Base-by-base conservation (phyloP, 2,113 vertebrate genomes). In the Corapipo altera region DNA sequence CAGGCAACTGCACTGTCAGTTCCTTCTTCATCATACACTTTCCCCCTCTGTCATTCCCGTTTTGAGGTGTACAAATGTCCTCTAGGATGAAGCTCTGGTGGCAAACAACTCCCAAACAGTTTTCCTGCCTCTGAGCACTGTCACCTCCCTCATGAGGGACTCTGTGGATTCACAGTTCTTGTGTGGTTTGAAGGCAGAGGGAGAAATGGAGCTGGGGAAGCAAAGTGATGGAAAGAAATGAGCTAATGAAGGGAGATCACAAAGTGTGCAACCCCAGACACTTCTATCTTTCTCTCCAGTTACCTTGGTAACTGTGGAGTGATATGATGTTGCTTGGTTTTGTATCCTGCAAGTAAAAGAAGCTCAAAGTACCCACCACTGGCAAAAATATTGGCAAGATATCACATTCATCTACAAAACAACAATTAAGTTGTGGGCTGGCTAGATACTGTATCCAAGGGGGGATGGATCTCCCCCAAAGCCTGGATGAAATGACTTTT, bases 171-270 rank as follows among this genome's bases (percentile, higher is more conserved):
- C 0, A 1, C 44, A 16, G 52, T 37, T 85, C 80, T 73, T 48
- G 44, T 48, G 70, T 67, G 70, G 66, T 74, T 93, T 91, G 37
- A 15, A 41, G 52, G 87, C 58, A 79, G 76, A 93, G 41, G 52
- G 54, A 75, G 81, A 89, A 81, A 82, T 5, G 49, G 91, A 94
- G 77, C 80, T 49, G 72, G 62, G n/a, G 79, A 88, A 85, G 70
- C 62, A 88, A 88, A 71, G 91, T 82, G 89, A 85, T 94, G 73
- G 65, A 43, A 85, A 95, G 95, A 92, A 97, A 94, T 93, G 94
- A 96, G 89, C 87, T 97, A 95, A 97, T 96, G 96, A 95, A 95
- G 91, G 46, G 91, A 96, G 94, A 97, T 96, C 95, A 96, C 95
- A 84, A 97, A 95, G 84, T 97, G 95, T 96, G 84, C 94, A 96